phyloP scores from a whole-genome alignment of 1,140 invertebrate genomes.

The Trachymyrmex cornetzi region DNA sequence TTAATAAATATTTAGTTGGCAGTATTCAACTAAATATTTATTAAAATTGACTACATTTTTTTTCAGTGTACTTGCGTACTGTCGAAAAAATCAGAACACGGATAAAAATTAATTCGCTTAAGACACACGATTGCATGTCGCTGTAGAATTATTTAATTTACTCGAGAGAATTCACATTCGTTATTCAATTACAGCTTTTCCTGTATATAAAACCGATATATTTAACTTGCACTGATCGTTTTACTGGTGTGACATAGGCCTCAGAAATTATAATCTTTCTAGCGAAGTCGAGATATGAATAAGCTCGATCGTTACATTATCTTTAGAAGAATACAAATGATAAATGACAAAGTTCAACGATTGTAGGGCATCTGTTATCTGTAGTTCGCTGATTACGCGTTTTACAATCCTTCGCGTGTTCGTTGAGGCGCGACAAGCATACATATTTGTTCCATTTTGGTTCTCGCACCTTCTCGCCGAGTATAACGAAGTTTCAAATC shows the following conservation, averaged over 20 bases:
- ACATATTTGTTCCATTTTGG: background rate
- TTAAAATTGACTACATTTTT: no score
- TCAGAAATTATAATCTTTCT: slow-evolving; percentile 7
- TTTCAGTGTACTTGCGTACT: background rate
- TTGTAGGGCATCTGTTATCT: slow-evolving; percentile 73
- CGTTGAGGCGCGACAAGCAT: slow-evolving; percentile 5
- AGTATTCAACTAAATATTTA: no score
- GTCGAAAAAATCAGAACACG: background rate
- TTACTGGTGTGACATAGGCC: background rate
- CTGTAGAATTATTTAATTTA: background rate
- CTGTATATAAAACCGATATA: background rate
- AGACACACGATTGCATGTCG: background rate
- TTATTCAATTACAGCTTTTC: background rate
- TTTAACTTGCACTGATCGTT: background rate
- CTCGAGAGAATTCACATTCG: background rate
- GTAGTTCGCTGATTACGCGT: slow-evolving; percentile 62
- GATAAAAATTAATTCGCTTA: slow-evolving; percentile 31
- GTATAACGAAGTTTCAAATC: background rate
- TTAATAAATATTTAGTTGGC: no score
- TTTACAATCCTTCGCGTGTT: slow-evolving; percentile 44
- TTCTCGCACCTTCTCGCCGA: background rate
- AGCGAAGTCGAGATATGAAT: slow-evolving; percentile 27
- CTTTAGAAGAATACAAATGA: slow-evolving; percentile 66
- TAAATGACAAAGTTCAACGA: slow-evolving; percentile 76
- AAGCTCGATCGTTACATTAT: slow-evolving; percentile 64